Evolutionary conservation across 2,797 vertebrate genomes (phyloP), one percentile per base, ranked within the genome.

Genomic region (Sarcoramphus papa): DNA sequence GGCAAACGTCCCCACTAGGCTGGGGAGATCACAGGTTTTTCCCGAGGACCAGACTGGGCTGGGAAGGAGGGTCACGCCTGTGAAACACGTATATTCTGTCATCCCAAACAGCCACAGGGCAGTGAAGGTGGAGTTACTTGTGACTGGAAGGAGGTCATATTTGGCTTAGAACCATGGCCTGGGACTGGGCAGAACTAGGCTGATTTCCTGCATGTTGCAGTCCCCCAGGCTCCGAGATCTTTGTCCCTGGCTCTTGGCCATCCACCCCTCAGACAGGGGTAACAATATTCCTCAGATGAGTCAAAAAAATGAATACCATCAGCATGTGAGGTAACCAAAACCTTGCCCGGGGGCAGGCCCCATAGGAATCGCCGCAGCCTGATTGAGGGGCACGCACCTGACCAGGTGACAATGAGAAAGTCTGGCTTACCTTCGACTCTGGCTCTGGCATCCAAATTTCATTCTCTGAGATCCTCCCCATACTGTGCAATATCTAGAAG

Each of bases 391-490:
- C 19, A 41, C 31, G 3, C 2, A 14, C 33, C 57, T 76, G 20
- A 48, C 51, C 3, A 11, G 74, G 20, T 45, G 53, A 62, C 43
- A 64, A 37, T 0, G 7, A 40, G 12, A 43, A 50, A 41, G 17
- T 63, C 22, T 57, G 48, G 50, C 72, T 97, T 97, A 98, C 98
- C 97, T 96, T 74, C 9, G 97, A 98, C 50, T 98, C 97, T 68
- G 98, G 98, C 85, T 98, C 98, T 62, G 95, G 93, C 77, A 95
- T 53, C 97, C 97, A 98, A 79, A 98, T 98, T 85, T 98, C 98
- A 88, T 94, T 85, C 63, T 97, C 69, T n/a, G 96, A 73, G 87
- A 98, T 97, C 80, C 83, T 98, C 43, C 97, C 98, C 95, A 98
- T 96, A 68, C 65, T 85, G 92, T 95, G 88, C 68, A 98, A 86